Evolutionary conservation across 2,113 vertebrate species (phyloP).

Genomic region (Dasyurus viverrinus): DNA sequence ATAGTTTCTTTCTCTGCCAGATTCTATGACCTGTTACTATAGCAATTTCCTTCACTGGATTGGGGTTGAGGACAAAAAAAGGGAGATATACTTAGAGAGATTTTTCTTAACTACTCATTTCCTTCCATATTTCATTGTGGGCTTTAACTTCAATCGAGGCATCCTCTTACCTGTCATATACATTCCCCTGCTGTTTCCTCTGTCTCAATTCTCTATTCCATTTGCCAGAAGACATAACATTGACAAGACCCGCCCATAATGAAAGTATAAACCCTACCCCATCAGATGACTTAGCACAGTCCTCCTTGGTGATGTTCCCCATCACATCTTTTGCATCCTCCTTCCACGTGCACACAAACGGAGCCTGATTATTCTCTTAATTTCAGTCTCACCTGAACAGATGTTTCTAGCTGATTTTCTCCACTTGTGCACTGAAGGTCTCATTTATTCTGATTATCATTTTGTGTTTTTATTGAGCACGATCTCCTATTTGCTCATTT

Average conservation of each 20-base stretch:
- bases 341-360: constrained; percentile 75
- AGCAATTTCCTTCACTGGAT: constrained; percentile 30
- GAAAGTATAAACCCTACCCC: constrained; percentile 57
- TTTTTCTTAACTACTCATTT: constrained; percentile 31
- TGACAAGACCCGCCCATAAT: constrained; percentile 55
- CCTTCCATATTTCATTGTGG: constrained; percentile 53
- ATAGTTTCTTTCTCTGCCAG: constrained; percentile 27
- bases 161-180: constrained; percentile 44
- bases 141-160: constrained; percentile 51
- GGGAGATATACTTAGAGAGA: background rate
- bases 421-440: constrained; percentile 72
- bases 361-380: constrained; percentile 68
- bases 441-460: constrained; percentile 81
- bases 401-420: constrained; percentile 70
- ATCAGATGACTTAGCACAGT: constrained; percentile 49
- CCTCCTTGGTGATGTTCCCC: constrained; percentile 56
- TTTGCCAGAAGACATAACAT: constrained; percentile 46
- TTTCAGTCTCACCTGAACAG: constrained; percentile 80
- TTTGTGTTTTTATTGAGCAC: constrained; percentile 79
- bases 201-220: constrained; percentile 25
- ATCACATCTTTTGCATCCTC: constrained; percentile 60
- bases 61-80: background rate
- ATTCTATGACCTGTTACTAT: background rate
- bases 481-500: constrained; percentile 75
- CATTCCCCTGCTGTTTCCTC: constrained; percentile 4